Evolutionary conservation across 2,113 vertebrate genomes (phyloP), one percentile per base, ranked within the genome.

Genomic region (Malurus cyaneus): DNA sequence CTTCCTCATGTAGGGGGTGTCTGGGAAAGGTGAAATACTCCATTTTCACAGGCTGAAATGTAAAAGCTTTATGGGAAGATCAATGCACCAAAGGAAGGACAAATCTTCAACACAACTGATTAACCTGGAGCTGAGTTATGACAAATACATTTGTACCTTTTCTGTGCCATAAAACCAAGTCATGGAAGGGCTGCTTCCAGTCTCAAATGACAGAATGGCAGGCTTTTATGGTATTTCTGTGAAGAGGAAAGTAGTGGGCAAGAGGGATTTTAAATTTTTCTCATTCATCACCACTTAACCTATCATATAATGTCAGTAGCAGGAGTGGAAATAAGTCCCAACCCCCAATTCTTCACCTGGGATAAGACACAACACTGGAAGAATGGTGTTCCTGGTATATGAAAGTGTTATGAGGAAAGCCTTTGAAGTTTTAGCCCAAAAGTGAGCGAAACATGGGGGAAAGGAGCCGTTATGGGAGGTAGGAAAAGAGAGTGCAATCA

Each of bases 341-440:
- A 24, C 3, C 23, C 20, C 8, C 4, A 54, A 1, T 25, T 3
- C 9, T 41, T 6, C 44, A 5, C 10, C 50, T 2, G 4, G 9
- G 14, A 31, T 61, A 69, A 86, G 15, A 53, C 4, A 49, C 10
- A 16, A 3, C 18, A n/a, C 8, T n/a, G 21, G 14, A 46, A 69
- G 7, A 34, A 16, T 3, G 15, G 7, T 50, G 9, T 23, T 91
- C 70, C 18, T 72, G 34, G 31, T 42, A 14, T 24, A 39, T 17
- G 11, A 80, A 52, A 23, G 14, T 67, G 8, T 52, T 57, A n/a
- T 19, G 11, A 46, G 18, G 12, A 67, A 73, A 42, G 25, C 6
- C 1, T 46, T 18, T 16, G 23, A 28, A 18, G 2, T 47, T 86
- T 66, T 83, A 14, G 24, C 8, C 20, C 7, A 12, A 54, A 46